These are phyloP conservation scores for Leucophenga maculata DNA, from an alignment of 2,888 invertebrate species.

Conservation along the genomic window DNA sequence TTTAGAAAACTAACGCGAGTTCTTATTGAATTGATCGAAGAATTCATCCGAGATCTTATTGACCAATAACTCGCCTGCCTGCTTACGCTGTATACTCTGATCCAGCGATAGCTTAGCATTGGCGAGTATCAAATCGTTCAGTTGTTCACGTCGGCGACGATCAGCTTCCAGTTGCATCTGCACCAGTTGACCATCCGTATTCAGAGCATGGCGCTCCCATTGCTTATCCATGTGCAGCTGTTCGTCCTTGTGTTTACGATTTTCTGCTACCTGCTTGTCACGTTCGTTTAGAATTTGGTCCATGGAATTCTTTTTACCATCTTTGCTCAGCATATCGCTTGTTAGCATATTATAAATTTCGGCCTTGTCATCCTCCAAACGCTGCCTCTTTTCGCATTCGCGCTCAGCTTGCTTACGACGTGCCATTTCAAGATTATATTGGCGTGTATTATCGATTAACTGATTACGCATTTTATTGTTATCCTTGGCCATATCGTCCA, in stretches of 20 bases:
- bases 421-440: conserved; percentile 83
- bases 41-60: conserved; percentile 85
- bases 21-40: conserved; percentile 90
- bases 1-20: conserved; percentile 78
- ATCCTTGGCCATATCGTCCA: conserved; percentile 80
- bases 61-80: conserved; percentile 82
- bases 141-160: conserved; percentile 51
- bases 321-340: conserved; percentile 90
- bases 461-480: conserved; percentile 83
- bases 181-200: conserved; percentile 79
- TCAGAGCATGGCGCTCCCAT: conserved; percentile 81
- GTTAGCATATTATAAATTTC: conserved; percentile 87
- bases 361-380: conserved; percentile 85
- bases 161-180: conserved; percentile 72
- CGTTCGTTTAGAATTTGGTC: too few species aligned
- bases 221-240: conserved; percentile 74
- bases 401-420: conserved; percentile 69
- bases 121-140: conserved; percentile 73
- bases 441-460: conserved; percentile 81
- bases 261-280: conserved; percentile 81
- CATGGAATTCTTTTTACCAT: conserved; percentile 81
- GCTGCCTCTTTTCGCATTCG: conserved; percentile 74
- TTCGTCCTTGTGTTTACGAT: conserved; percentile 72
- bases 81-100: conserved; percentile 78
- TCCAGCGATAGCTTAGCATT: conserved; percentile 84